These are phyloP conservation scores for Cylas formicarius DNA, from an alignment of 1,140 invertebrate genomes.

Conservation along the genomic window DNA sequence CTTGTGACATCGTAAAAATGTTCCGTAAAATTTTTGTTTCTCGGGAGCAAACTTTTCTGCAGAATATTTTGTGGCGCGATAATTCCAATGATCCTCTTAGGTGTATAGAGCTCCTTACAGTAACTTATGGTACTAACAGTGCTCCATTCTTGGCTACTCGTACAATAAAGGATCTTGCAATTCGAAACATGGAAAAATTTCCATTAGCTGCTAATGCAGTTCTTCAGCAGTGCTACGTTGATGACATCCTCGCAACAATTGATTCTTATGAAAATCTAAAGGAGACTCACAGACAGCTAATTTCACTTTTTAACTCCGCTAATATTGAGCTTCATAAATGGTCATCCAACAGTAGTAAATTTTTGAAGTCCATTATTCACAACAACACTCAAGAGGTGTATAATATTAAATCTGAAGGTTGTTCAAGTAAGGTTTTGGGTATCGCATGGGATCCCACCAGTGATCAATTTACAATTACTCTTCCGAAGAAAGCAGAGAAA, in stretches of 20 bases:
- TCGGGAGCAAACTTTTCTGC: constrained; percentile 8
- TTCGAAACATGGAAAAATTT: background rate
- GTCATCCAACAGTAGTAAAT: constrained; percentile 13
- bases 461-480: too few species aligned
- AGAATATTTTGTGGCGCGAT: constrained; percentile 12
- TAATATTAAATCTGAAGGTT: too few species aligned
- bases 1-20: constrained; percentile 13
- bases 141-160: background rate
- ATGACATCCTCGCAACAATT: background rate
- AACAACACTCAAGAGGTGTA: too few species aligned
- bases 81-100: constrained; percentile 7
- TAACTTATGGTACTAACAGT: constrained; percentile 13
- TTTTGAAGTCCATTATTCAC: too few species aligned
- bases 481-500: too few species aligned
- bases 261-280: constrained; percentile 3
- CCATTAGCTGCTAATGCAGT: constrained; percentile 1
- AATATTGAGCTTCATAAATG: constrained; percentile 14
- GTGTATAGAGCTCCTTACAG: constrained; percentile 9
- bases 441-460: too few species aligned
- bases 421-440: too few species aligned
- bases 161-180: background rate
- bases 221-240: constrained; percentile 1
- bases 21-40: constrained; percentile 8
- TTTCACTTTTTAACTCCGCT: constrained; percentile 2
- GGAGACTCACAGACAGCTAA: background rate